Conservation (phyloP, 2,113 vertebrate genomes). For the Leptobrachium ailaonicum region DNA sequence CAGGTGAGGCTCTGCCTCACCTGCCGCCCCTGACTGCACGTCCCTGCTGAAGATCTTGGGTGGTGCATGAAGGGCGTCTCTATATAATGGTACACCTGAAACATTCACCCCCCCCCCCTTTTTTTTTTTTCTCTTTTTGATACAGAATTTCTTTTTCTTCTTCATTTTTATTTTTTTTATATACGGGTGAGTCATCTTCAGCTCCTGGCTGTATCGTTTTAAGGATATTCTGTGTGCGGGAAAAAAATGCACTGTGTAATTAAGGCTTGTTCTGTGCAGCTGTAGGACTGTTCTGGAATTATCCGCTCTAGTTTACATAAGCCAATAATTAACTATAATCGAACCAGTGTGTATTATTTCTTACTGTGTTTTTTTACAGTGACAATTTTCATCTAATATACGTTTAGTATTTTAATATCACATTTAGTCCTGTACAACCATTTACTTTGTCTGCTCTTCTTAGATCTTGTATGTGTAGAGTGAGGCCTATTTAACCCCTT, state of each 20-base stretch:
- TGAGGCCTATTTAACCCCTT: no score
- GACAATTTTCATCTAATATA: not conserved
- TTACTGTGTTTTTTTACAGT: not conserved
- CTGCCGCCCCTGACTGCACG: no score
- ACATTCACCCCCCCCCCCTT: not conserved
- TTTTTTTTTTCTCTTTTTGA: not conserved
- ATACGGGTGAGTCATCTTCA: not conserved
- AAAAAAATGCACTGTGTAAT: not conserved
- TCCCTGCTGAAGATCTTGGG: no score
- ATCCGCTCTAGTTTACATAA: not conserved
- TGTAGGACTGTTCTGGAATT: not conserved
- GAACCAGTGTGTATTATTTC: not conserved
- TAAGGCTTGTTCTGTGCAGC: not conserved
- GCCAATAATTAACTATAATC: not conserved
- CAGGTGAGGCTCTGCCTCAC: no score
- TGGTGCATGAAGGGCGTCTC: no score
- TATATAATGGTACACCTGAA: no score
- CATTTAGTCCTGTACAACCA: no score
- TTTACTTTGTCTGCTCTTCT: no score
- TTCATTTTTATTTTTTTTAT: not conserved
- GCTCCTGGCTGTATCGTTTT: not conserved
- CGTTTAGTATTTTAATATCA: not conserved
- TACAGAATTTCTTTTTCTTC: not conserved
- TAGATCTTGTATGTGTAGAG: no score
- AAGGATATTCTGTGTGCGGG: not conserved